Percentiles rank a stretch among this genome's conserved stretches.
Evolutionary conservation across 2,113 vertebrate genomes (phyloP).

Genomic region (Smithornis capensis): DNA sequence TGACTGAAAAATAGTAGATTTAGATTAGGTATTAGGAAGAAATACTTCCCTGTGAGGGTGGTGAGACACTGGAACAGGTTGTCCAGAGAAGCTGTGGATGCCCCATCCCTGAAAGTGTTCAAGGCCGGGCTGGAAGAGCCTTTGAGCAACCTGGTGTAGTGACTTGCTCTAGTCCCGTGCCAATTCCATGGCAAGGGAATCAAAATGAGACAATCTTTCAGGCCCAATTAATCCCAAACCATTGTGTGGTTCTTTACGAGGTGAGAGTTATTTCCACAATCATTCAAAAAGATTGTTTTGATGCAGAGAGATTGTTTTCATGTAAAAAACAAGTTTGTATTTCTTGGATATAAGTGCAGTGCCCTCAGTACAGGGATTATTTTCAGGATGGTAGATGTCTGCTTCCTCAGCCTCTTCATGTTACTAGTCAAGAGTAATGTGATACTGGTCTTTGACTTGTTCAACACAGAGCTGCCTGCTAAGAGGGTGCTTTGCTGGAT

Average conservation of each 20-base stretch:
- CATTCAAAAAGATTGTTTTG: background rate
- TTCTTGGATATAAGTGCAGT: background rate
- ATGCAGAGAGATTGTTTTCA: background rate
- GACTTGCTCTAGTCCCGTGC: too few relatives aligned
- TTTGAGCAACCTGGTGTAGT: background rate
- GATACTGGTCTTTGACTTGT: background rate
- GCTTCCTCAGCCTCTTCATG: background rate
- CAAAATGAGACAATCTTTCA: background rate
- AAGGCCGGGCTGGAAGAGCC: too few relatives aligned
- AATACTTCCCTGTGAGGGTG: background rate
- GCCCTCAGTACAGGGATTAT: background rate
- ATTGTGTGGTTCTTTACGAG: background rate
- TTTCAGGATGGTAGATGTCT: background rate
- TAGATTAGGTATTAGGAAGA: background rate
- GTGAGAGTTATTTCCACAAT: background rate
- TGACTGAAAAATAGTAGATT: background rate
- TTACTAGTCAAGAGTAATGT: background rate
- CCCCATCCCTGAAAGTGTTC: background rate
- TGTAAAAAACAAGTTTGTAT: background rate
- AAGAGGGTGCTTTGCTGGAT: background rate
- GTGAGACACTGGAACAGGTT: background rate
- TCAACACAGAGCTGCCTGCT: background rate
- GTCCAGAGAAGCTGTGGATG: background rate
- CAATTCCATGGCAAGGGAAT: background rate
- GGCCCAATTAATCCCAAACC: background rate